Evolutionary conservation across 2,888 invertebrate genomes (phyloP).

Genomic region (Eupithecia abbreviata): DNA sequence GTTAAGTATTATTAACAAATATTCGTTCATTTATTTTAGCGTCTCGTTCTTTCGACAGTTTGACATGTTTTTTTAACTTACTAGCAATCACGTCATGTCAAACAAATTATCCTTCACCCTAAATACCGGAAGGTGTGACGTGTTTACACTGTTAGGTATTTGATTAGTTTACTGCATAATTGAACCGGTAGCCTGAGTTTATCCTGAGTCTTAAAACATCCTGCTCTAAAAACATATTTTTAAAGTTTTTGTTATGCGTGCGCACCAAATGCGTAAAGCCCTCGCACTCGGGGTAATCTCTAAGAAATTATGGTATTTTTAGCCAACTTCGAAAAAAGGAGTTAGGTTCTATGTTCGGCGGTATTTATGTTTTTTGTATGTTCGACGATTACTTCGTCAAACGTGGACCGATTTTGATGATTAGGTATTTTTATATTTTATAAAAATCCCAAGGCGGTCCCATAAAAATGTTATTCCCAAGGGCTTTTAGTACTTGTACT

Average conservation of each 20-base stretch:
- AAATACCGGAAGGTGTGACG: not conserved
- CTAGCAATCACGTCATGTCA: slow-evolving; percentile 1
- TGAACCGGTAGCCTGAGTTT: not conserved
- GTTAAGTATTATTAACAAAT: not conserved
- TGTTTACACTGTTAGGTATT: not conserved
- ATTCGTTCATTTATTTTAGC: not conserved
- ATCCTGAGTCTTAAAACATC: no score
- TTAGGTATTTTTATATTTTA: not conserved
- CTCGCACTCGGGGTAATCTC: no score
- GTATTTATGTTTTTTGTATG: not conserved
- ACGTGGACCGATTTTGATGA: not conserved
- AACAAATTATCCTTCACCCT: not conserved
- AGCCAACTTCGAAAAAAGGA: not conserved
- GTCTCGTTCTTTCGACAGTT: not conserved
- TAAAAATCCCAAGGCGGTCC: no score
- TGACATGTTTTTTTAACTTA: not conserved
- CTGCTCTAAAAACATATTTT: no score
- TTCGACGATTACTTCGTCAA: not conserved
- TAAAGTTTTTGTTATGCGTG: no score
- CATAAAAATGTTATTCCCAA: no score
- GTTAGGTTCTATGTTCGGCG: not conserved
- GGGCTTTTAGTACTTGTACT: no score
- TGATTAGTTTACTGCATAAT: not conserved
- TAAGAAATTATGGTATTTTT: not conserved
- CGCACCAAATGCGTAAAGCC: no score